Conservation (phyloP, 2,113 vertebrate species). For the Atrichornis clamosus region DNA sequence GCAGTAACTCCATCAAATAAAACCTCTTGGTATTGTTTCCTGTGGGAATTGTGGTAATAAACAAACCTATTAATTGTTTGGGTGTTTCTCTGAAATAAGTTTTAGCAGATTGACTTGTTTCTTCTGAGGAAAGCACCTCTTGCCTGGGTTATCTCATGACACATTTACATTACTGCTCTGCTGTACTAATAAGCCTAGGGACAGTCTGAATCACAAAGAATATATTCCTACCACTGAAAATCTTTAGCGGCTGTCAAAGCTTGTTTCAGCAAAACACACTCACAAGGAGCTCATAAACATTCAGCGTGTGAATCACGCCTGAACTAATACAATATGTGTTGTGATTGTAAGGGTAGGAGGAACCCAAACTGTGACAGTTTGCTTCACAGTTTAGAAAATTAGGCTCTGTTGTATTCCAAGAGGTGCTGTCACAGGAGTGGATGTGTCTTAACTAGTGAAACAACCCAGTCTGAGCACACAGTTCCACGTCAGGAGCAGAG, state of each 20-base stretch:
- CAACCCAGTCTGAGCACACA: not conserved
- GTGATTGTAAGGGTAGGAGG: not conserved
- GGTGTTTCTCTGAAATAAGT: not conserved
- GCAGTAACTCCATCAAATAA: not conserved
- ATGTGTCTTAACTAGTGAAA: not conserved
- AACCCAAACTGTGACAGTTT: not conserved
- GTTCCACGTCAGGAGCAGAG: not conserved
- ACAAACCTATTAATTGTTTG: not conserved
- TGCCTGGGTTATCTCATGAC: not conserved
- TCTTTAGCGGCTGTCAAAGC: not conserved
- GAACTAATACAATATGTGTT: conserved; percentile 5
- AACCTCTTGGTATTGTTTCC: not conserved
- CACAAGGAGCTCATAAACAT: not conserved
- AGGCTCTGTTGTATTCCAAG: not conserved
- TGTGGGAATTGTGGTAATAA: not conserved
- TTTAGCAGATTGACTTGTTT: not conserved
- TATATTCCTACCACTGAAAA: not conserved
- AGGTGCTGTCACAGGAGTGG: not conserved
- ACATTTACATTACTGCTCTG: not conserved
- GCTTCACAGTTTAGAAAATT: not conserved
- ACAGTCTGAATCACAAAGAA: not conserved
- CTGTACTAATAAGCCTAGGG: not conserved
- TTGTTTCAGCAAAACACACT: not conserved
- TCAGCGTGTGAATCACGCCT: not conserved
- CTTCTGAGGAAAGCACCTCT: not conserved